Conservation (phyloP, 2,888 invertebrate genomes). For the Drosophila meridionalis region DNA sequence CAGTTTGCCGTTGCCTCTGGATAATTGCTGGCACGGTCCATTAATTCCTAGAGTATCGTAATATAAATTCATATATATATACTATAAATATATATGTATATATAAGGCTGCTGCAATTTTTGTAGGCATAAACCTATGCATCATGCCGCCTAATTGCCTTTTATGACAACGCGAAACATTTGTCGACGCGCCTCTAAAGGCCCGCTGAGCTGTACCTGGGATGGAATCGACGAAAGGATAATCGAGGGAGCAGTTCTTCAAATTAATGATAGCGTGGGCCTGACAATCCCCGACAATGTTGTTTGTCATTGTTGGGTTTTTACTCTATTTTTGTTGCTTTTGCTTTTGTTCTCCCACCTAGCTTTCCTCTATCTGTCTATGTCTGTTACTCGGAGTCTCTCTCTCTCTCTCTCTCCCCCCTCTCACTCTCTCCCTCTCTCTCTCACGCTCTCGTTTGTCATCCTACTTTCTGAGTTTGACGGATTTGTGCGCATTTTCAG, state of each 20-base stretch:
- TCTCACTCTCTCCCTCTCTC: not conserved
- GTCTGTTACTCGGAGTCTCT: too few relatives aligned
- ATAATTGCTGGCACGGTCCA: slow-evolving; percentile 69
- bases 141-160: slow-evolving; percentile 70
- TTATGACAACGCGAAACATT: slow-evolving; percentile 68
- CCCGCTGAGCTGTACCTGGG: slow-evolving; percentile 51
- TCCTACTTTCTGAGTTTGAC: slow-evolving; percentile 67
- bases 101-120: slow-evolving; percentile 61
- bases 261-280: slow-evolving; percentile 66
- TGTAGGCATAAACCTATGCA: slow-evolving; percentile 55
- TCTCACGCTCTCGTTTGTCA: not conserved
- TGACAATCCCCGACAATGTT: slow-evolving; percentile 65
- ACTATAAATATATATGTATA: slow-evolving; percentile 1
- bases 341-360: slow-evolving; percentile 34
- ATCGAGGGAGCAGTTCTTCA: slow-evolving; percentile 54
- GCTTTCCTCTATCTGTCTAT: not conserved
- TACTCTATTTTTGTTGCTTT: not conserved
- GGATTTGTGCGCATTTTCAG: slow-evolving; percentile 79
- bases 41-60: slow-evolving; percentile 54
- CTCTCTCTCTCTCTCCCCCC: not conserved
- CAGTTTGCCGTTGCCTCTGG: slow-evolving; percentile 12
- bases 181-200: slow-evolving; percentile 18
- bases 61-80: slow-evolving; percentile 20
- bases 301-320: slow-evolving; percentile 56
- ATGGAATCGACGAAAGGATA: slow-evolving; percentile 47